Evolutionary conservation across 2,888 invertebrate species (phyloP).

Genomic region (Drosophila siamana): DNA sequence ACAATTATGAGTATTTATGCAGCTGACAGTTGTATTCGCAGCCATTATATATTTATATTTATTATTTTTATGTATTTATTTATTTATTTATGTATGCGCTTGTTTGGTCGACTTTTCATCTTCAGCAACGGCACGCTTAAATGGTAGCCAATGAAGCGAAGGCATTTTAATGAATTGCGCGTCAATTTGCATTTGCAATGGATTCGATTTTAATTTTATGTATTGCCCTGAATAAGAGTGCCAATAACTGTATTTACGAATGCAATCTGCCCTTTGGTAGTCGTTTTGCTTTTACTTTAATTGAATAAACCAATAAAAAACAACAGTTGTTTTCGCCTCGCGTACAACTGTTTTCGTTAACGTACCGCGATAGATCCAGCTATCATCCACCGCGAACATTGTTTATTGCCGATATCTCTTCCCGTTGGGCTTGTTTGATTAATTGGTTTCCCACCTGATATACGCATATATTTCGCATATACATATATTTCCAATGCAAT

Average conservation of each 20-base stretch:
- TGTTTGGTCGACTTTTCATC: constrained; percentile 35
- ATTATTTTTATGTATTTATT: constrained; percentile 27
- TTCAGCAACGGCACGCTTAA: constrained; percentile 48
- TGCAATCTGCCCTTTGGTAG: constrained; percentile 3
- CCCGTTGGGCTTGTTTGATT: constrained; percentile 36
- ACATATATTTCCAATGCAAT: neutral
- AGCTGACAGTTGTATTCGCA: constrained; percentile 1
- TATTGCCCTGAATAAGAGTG: neutral
- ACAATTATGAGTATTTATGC: constrained; percentile 1
- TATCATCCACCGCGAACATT: neutral
- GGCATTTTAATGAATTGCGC: constrained; percentile 75
- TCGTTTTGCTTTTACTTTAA: constrained; percentile 40
- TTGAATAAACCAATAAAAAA: constrained; percentile 51
- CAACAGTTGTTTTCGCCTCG: constrained; percentile 2
- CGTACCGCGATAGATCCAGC: neutral
- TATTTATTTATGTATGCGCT: constrained; percentile 44
- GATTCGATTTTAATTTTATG: constrained; percentile 52
- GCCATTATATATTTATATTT: constrained; percentile 8
- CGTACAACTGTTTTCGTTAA: constrained; percentile 9
- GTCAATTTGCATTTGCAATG: constrained; percentile 63
- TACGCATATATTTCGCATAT: constrained; percentile 18
- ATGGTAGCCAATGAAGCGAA: constrained; percentile 65
- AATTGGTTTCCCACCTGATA: constrained; percentile 45
- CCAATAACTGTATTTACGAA: constrained; percentile 1
- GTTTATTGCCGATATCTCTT: neutral